Percentiles rank a stretch among this genome's conserved stretches.
Conservation (phyloP, 2,113 vertebrate species). For the Microtus pennsylvanicus region DNA sequence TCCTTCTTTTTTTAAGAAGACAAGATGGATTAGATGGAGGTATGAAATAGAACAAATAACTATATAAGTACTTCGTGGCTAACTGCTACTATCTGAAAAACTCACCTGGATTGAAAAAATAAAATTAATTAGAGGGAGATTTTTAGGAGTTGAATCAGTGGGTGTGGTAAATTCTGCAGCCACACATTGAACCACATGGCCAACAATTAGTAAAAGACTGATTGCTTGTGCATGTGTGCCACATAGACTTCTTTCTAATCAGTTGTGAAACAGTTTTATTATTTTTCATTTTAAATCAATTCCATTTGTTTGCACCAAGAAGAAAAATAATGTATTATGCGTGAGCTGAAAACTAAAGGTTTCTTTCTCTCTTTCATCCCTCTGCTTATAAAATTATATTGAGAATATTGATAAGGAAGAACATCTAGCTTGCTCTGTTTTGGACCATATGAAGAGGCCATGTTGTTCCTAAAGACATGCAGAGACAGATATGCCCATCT, state of each 20-base stretch:
- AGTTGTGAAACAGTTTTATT: constrained; percentile 62
- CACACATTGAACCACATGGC: not conserved
- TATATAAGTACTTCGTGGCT: not conserved
- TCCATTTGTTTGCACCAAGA: constrained; percentile 39
- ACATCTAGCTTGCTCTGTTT: not conserved
- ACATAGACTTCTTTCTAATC: constrained; percentile 64
- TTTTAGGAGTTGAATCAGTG: not conserved
- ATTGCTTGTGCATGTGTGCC: constrained; percentile 50
- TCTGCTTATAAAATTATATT: not conserved
- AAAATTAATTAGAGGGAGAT: not conserved
- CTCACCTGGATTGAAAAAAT: not conserved
- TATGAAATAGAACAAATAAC: not conserved
- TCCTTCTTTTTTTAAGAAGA: not conserved
- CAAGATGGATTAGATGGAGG: not conserved
- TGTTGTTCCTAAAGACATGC: not conserved
- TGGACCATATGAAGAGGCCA: not conserved
- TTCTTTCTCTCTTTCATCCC: constrained; percentile 4
- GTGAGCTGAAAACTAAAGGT: constrained; percentile 43
- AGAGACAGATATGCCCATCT: not conserved
- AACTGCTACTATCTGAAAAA: not conserved
- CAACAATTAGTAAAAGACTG: not conserved
- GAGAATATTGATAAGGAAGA: constrained; percentile 18
- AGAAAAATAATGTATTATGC: constrained; percentile 37
- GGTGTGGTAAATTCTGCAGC: not conserved
- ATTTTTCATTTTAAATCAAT: constrained; percentile 71